Percentiles rank a stretch among this genome's conserved stretches.
Evolutionary conservation across 2,888 invertebrate genomes (phyloP).

Genomic region (Mimas tiliae): DNA sequence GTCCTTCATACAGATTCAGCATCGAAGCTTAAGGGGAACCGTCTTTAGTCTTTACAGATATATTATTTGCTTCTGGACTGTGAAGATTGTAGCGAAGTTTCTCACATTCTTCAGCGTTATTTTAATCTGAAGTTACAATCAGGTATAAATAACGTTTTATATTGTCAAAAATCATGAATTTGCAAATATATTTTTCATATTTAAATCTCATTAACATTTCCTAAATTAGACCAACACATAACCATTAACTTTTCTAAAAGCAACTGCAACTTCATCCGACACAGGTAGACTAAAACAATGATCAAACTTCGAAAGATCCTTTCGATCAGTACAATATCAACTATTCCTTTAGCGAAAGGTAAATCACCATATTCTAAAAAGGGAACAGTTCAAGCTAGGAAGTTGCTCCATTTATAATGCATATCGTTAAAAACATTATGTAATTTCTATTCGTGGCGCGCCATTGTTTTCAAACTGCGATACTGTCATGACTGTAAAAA

Average conservation of each 20-base stretch:
- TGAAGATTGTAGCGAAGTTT: too few relatives aligned
- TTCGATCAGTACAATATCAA: not conserved
- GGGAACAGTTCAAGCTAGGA: not conserved
- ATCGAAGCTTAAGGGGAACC: not conserved
- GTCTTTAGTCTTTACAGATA: not conserved
- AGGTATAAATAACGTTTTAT: too few relatives aligned
- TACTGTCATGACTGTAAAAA: conserved; percentile 1
- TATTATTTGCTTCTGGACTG: too few relatives aligned
- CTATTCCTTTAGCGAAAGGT: not conserved
- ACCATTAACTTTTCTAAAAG: not conserved
- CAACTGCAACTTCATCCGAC: too few relatives aligned
- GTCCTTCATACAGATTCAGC: conserved; percentile 1
- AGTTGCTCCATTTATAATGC: not conserved
- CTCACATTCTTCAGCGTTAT: too few relatives aligned
- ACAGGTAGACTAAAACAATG: not conserved
- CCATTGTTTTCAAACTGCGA: conserved; percentile 38
- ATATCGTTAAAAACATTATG: conserved; percentile 16
- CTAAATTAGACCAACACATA: not conserved
- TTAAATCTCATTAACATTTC: too few relatives aligned
- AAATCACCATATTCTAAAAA: not conserved
- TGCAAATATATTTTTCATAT: too few relatives aligned
- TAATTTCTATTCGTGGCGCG: conserved; percentile 2
- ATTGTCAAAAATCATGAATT: too few relatives aligned
- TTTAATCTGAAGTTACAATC: too few relatives aligned
- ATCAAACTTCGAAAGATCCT: not conserved